Percentiles rank a stretch among this genome's conserved stretches.
Conservation (phyloP, 2,113 vertebrate genomes). For the Cottus gobio region DNA sequence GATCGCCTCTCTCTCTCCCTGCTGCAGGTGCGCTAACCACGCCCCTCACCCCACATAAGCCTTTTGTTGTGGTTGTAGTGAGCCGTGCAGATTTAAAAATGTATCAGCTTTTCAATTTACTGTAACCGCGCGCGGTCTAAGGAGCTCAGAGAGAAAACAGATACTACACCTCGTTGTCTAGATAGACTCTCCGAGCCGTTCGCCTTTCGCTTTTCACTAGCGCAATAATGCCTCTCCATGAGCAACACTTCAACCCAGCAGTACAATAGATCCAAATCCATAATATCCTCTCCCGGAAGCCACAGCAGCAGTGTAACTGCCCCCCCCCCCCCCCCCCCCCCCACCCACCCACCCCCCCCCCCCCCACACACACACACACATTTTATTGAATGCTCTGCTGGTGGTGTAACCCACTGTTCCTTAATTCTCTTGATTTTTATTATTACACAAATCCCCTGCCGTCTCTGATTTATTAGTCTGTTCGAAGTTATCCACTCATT, state of each 20-base stretch:
- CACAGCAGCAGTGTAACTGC: constrained; percentile 11
- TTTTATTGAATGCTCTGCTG: constrained; percentile 29
- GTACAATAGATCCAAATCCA: constrained; percentile 26
- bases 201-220: constrained; percentile 28
- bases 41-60: no score
- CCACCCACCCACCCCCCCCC: background rate
- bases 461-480: constrained; percentile 31
- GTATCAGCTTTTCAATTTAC: constrained; percentile 43
- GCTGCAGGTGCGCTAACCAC: no score
- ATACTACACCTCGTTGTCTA: constrained; percentile 13
- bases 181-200: constrained; percentile 32
- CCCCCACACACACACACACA: background rate
- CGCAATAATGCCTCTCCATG: constrained; percentile 35
- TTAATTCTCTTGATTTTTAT: constrained; percentile 33
- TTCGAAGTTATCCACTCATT: constrained; percentile 46
- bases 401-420: constrained; percentile 31
- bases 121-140: constrained; percentile 5
- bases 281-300: constrained; percentile 16
- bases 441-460: constrained; percentile 14
- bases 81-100: constrained; percentile 27
- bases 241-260: constrained; percentile 43
- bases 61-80: constrained; percentile 34
- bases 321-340: no score
- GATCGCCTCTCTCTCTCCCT: no score
- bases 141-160: constrained; percentile 11